Evolutionary conservation across 2,797 vertebrate species (phyloP), one percentile per base, ranked within the genome.

Genomic region (Petrocephalus schoutedeni): DNA sequence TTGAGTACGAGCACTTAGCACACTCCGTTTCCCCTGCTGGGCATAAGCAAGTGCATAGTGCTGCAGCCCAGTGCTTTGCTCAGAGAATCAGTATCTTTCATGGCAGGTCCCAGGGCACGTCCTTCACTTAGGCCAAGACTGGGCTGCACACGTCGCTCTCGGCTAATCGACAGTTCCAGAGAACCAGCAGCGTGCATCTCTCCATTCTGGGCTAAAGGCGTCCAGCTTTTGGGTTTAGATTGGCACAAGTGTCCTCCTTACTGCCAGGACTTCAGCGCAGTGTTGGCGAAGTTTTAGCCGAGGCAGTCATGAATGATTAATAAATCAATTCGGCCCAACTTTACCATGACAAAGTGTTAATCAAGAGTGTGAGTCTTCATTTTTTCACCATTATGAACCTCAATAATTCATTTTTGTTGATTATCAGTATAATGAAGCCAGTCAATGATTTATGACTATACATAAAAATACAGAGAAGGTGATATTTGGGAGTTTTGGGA

Each of bases 401-500:
- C 84, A 85, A 86, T 86, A 86, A 86, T 64, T 86, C 57, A 64
- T 86, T 86, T 86, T 61, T 67, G 85, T 86, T 86, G 85, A 86
- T 86, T 64, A 64, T 86, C 57, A 64, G 56, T 64, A 45, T 86
- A 86, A 86, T 86, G 58, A 64, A 61, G 32, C 85, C 85, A 64
- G 57, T 86, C 32, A 64, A 64, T 86, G 85, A 86, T 86, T 64
- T 67, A 86, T 86, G 58, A 64, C 84, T 49, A 67, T 64, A 86
- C 23, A 86, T 64, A 58, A 41, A 77, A 21, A 36, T 21, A 23
- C 58, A 64, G 85, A 67, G 36, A 61, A 45, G 9, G 57, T 49
- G 36, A 41, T 64, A 64, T 86, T 21, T n/a, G 32, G 16, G 36
- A 49, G 14, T 64, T 64, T 86, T 86, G 57, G 58, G 41, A 64